These are phyloP conservation scores for Tiphia femorata DNA, from an alignment of 2,888 invertebrate genomes.

Conservation along the genomic window DNA sequence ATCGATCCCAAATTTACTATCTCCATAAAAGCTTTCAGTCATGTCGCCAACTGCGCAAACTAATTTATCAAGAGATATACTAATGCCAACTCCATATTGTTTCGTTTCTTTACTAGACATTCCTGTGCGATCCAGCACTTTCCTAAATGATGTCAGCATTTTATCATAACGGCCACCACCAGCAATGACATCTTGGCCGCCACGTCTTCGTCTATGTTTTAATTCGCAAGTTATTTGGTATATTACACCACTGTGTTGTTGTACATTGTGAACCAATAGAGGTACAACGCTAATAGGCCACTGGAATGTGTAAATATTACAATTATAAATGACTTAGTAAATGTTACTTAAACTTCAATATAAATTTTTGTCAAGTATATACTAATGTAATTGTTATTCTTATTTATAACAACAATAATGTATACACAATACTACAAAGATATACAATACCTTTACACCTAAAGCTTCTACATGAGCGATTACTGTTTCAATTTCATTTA, in stretches of 20 bases:
- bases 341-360: neutral
- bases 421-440: neutral
- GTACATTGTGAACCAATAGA: slow-evolving; percentile 74
- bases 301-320: slow-evolving; percentile 59
- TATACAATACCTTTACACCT: slow-evolving; percentile 77
- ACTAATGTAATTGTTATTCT: no score
- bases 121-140: slow-evolving; percentile 67
- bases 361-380: no score
- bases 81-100: slow-evolving; percentile 84
- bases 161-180: slow-evolving; percentile 92
- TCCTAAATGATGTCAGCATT: slow-evolving; percentile 81
- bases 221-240: slow-evolving; percentile 77
- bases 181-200: slow-evolving; percentile 80
- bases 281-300: slow-evolving; percentile 74
- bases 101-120: slow-evolving; percentile 60
- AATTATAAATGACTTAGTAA: neutral
- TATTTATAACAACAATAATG: neutral
- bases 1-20: slow-evolving; percentile 72
- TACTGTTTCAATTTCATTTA: slow-evolving; percentile 82
- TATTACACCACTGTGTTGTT: slow-evolving; percentile 77
- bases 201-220: slow-evolving; percentile 71
- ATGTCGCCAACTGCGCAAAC: slow-evolving; percentile 74
- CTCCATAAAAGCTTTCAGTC: slow-evolving; percentile 65
- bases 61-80: slow-evolving; percentile 86
- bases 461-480: slow-evolving; percentile 79